phyloP scores from a whole-genome alignment of 1,140 invertebrate species.

The Homarus americanus region DNA sequence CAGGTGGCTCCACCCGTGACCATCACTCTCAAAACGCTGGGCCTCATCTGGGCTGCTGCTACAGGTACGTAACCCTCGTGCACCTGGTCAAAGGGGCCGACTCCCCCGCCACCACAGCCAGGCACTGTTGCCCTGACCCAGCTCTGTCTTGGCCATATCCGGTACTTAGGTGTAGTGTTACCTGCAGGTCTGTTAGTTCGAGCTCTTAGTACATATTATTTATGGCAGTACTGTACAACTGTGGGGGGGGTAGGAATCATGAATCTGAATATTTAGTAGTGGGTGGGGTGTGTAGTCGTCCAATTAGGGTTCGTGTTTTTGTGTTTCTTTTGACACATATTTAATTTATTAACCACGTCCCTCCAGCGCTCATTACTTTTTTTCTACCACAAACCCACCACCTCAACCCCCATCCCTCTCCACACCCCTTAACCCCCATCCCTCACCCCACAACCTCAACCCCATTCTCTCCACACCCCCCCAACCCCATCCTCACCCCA shows the following conservation, averaged over 20 bases:
- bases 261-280: too few relatives aligned
- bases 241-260: too few relatives aligned
- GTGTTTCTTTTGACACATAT: not conserved
- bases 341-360: conserved; percentile 7
- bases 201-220: too few relatives aligned
- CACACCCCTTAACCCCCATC: too few relatives aligned
- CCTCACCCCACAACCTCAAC: too few relatives aligned
- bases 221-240: too few relatives aligned
- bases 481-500: not conserved
- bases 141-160: too few relatives aligned
- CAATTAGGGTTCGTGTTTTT: conserved; percentile 7
- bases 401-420: not conserved
- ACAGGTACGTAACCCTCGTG: conserved; percentile 36
- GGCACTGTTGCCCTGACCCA: not conserved
- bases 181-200: too few relatives aligned
- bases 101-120: not conserved
- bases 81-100: not conserved
- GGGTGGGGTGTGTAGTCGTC: not conserved
- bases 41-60: conserved; percentile 17
- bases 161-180: too few relatives aligned
- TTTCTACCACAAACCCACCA: not conserved
- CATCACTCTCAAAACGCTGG: conserved; percentile 39
- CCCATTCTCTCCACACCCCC: too few relatives aligned
- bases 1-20: conserved; percentile 45
- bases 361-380: not conserved